Percentiles rank a stretch among this genome's conserved stretches.
phyloP scores from a whole-genome alignment of 2,888 invertebrate species.

The Drosophila mimetica region DNA sequence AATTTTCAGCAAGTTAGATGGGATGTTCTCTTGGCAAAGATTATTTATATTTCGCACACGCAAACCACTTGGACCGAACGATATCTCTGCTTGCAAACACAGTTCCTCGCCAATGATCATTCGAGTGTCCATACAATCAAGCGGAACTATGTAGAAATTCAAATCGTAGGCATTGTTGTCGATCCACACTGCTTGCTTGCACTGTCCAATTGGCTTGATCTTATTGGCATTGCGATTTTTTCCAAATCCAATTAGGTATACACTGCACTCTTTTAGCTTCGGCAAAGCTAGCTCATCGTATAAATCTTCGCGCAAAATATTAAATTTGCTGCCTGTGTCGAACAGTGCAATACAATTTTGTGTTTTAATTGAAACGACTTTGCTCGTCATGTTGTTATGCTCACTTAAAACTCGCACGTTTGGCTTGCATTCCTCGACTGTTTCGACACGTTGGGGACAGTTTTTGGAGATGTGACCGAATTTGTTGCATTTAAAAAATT shows the following conservation, averaged over 20 bases:
- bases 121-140: background rate
- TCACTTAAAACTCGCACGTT: background rate
- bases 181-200: no score
- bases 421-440: background rate
- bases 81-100: no score
- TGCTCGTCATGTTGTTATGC: background rate
- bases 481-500: background rate
- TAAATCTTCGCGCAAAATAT: background rate
- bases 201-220: no score
- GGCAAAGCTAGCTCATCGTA: conserved; percentile 1
- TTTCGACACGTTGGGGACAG: no score
- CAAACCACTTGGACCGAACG: no score
- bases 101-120: background rate
- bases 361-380: background rate
- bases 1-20: no score
- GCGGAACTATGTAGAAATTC: no score
- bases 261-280: background rate
- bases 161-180: no score
- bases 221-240: no score
- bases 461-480: background rate
- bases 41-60: no score
- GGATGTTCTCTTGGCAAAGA: no score
- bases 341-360: conserved; percentile 1
- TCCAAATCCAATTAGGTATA: background rate
- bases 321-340: background rate